Base-by-base conservation (phyloP, 1,140 invertebrate genomes). In the Neodiprion virginianus region DNA sequence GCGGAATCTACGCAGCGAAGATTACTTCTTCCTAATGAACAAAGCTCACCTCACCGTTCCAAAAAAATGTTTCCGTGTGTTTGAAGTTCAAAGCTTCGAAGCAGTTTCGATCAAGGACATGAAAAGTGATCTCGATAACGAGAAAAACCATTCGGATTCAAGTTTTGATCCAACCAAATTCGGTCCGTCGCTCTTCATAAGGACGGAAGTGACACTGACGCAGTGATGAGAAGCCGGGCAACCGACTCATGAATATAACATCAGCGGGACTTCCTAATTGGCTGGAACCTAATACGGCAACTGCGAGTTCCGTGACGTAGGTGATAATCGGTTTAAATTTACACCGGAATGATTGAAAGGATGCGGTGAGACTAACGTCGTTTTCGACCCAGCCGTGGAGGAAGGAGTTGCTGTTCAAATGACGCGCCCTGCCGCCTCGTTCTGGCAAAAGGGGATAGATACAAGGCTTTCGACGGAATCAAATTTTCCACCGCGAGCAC, bases 281-380 rank as follows among this genome's bases (percentile, higher is more conserved):
- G 53, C 53, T 61, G 53, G 11, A 61, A 61, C 53, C 53, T 61
- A 61, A 61, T 61, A 61, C n/a, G 8, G 53, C 53, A 40, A 5
- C 28, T 40, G 28, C 28, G 11, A 61, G n/a, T 17, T 61, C 8
- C 53, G 53, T 61, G 53, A 61, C 53, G 53, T 61, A 12, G 53
- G 53, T 5, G 11, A 61, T 61, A 61, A 61, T 61, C 53, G 11
- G 53, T 8, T 61, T 61, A 61, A 61, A 61, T 61, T 61, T 17
- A 61, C 53, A 61, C 53, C 53, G 53, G 53, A 61, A 61, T 61
- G 53, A 61, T 61, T 61, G 53, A 61, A 61, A 61, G 53, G 53
- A 61, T 61, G 53, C 53, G 53, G 53, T 61, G 53, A 61, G 53
- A 17, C 53, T 61, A 61, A 61, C n/a, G 53, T 61, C 53, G n/a